Base-by-base conservation (phyloP, 2,113 vertebrate species). In the Alectura lathami region DNA sequence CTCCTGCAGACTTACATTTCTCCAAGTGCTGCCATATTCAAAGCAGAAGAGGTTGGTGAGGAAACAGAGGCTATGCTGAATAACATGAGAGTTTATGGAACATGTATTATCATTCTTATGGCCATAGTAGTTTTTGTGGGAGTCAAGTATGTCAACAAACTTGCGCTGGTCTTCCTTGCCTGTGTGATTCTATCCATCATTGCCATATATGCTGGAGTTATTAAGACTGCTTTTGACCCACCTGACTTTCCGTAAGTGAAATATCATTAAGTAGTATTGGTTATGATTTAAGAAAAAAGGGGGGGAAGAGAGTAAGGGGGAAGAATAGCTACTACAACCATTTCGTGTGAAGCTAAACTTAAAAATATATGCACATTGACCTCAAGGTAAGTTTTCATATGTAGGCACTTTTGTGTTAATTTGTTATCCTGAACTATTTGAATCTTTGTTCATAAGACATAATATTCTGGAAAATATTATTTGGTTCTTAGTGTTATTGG, bases 91-190 rank as follows among this genome's bases (percentile, higher is more conserved):
- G 98, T 99, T 40, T 99, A 99, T 6, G 99, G 99, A 64, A 99
- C 99, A 0, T 98, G 98, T 80, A 98, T 98, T 13, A 98, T 99
- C 17, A 85, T 94, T 4, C 96, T 99, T 73, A 99, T 99, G 99
- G 96, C 98, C 3, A 36, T 98, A 40, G 99, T 99, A 21, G 99
- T 99, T 66, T 99, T 99, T 45, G 99, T 99, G 13, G 99, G 99
- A 3, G 99, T 99, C 48, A 99, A 99, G 93, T 99, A 99, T 9
- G 99, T 99, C 91, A 99, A 99, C 97, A 99, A 99, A 90, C 98
- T 99, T 59, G 99, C 99, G 0, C 94, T 99, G 32, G 99, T 99
- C 63, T 99, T 99, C 96, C 98, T 99, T 94, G 98, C 99, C 68
- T 99, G 99, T 11, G 99, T 99, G 63, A 98, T 99, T 88, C 98